These are phyloP conservation scores for Tigriopus japonicus DNA, from an alignment of 1,140 invertebrate genomes.

Conservation along the genomic window DNA sequence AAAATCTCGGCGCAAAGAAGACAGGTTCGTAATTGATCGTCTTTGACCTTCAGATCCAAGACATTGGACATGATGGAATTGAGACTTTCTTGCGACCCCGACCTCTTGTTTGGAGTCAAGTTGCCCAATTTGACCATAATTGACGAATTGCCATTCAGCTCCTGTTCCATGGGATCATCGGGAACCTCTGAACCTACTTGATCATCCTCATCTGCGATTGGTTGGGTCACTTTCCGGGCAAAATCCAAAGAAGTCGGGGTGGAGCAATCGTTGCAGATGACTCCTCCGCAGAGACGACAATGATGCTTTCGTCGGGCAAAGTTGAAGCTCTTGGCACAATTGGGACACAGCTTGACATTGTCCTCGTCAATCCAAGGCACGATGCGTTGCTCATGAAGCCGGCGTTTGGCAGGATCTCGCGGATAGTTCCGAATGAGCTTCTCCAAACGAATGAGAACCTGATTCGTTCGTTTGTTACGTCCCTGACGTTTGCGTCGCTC, in stretches of 20 bases:
- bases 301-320: conserved; percentile 79
- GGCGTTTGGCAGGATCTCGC: conserved; percentile 53
- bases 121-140: not conserved
- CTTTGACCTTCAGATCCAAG: conserved; percentile 29
- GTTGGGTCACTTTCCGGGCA: conserved; percentile 35
- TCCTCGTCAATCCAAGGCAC: conserved; percentile 85
- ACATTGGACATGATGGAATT: conserved; percentile 29
- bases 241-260: conserved; percentile 58
- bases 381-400: conserved; percentile 50
- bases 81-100: conserved; percentile 24
- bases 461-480: conserved; percentile 85
- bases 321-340: conserved; percentile 70
- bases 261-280: conserved; percentile 87
- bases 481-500: conserved; percentile 42
- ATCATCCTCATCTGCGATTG: not conserved
- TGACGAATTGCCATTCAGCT: not conserved
- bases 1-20: conserved; percentile 45
- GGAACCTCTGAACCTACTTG: not conserved
- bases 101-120: conserved; percentile 16
- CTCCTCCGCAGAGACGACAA: conserved; percentile 81
- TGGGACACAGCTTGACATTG: conserved; percentile 70
- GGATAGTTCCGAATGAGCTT: conserved; percentile 68
- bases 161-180: not conserved
- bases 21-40: conserved; percentile 55
- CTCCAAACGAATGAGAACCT: conserved; percentile 77